Conservation (phyloP, 2,888 invertebrate species). For the Athrips mouffetella region DNA sequence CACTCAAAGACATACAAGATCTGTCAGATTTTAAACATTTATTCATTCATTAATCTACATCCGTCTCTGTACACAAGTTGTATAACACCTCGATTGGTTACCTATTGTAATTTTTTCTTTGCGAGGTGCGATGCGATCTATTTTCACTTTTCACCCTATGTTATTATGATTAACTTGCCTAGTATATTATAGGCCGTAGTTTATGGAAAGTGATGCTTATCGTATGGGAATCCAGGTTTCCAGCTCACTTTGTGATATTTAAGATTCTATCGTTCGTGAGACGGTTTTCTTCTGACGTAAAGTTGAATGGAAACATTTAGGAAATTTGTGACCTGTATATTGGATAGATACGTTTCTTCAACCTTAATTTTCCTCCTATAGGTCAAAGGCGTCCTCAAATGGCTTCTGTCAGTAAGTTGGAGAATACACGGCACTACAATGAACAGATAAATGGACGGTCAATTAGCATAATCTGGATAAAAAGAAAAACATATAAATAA, state of each 20-base stretch:
- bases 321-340: background rate
- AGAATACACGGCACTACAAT: no score
- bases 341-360: no score
- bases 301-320: background rate
- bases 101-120: conserved; percentile 1
- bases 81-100: background rate
- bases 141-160: conserved; percentile 35
- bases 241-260: conserved; percentile 5
- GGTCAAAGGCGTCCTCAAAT: no score
- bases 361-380: no score
- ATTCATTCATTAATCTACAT: no score
- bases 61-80: background rate
- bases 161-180: background rate
- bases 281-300: background rate
- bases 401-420: no score
- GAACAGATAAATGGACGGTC: no score
- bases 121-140: conserved; percentile 9
- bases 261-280: conserved; percentile 3
- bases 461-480: no score
- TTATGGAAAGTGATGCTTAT: conserved; percentile 22
- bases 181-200: conserved; percentile 16
- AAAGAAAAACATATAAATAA: no score
- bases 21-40: no score
- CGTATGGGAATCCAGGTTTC: conserved; percentile 16
- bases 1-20: no score